Evolutionary conservation across 2,888 invertebrate genomes (phyloP).

Genomic region (Agonopterix arenella): DNA sequence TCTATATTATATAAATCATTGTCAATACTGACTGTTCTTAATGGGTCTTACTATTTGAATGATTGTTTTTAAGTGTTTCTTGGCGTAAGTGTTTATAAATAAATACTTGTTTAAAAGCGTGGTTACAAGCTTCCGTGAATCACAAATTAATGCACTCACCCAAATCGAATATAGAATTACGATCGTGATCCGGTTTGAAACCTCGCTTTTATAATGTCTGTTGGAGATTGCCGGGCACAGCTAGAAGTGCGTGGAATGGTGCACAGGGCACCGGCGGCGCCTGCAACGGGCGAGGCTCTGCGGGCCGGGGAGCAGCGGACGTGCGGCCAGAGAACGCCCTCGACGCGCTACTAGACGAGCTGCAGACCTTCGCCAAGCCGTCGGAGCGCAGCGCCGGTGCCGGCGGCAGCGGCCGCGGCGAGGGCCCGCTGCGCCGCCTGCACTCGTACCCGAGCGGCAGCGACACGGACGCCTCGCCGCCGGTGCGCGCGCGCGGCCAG

Average conservation of each 20-base stretch:
- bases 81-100: slow-evolving; percentile 37
- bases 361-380: slow-evolving; percentile 92
- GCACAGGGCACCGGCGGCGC: slow-evolving; percentile 57
- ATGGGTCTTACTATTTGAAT: slow-evolving; percentile 47
- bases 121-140: slow-evolving; percentile 35
- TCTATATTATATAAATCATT: slow-evolving; percentile 37
- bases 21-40: slow-evolving; percentile 59
- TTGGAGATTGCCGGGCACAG: slow-evolving; percentile 46
- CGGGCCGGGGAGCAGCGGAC: slow-evolving; percentile 43
- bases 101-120: slow-evolving; percentile 35
- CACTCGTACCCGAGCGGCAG: slow-evolving; percentile 92
- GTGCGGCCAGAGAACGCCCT: slow-evolving; percentile 94
- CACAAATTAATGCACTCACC: neutral
- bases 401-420: slow-evolving; percentile 77
- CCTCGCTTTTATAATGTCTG: slow-evolving; percentile 51
- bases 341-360: slow-evolving; percentile 96
- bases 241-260: slow-evolving; percentile 61
- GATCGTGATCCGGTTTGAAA: slow-evolving; percentile 28
- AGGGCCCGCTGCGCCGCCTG: slow-evolving; percentile 82
- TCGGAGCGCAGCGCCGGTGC: slow-evolving; percentile 53
- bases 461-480: slow-evolving; percentile 87
- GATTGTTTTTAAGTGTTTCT: slow-evolving; percentile 56
- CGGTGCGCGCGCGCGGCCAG: slow-evolving; percentile 79
- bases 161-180: slow-evolving; percentile 3
- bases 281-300: slow-evolving; percentile 46